These are phyloP conservation scores for Palythoa heliodiscus DNA, from an alignment of 92 coral and sea anemone genomes.

Conservation along the genomic window DNA sequence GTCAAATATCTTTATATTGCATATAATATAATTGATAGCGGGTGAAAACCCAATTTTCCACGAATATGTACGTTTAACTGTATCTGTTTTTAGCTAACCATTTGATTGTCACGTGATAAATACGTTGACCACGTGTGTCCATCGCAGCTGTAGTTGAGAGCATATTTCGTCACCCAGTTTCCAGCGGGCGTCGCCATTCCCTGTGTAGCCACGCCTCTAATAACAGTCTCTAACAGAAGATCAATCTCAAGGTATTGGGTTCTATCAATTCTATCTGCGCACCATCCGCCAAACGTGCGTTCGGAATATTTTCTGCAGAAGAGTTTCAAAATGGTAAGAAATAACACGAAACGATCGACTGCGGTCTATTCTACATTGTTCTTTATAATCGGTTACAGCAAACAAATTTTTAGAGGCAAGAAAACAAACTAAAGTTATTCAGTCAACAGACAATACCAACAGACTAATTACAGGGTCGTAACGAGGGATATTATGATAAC, in stretches of 20 bases:
- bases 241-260: constrained; percentile 85
- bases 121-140: constrained; percentile 79
- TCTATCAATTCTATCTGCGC: constrained; percentile 67
- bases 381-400: too few relatives aligned
- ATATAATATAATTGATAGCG: too few relatives aligned
- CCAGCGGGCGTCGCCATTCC: constrained; percentile 65
- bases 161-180: constrained; percentile 83
- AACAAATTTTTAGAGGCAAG: too few relatives aligned
- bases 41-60: not conserved
- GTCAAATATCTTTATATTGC: too few relatives aligned
- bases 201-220: constrained; percentile 81
- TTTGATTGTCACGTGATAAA: constrained; percentile 48
- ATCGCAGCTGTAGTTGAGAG: constrained; percentile 93
- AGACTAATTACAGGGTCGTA: too few relatives aligned
- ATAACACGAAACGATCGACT: not conserved
- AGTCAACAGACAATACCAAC: too few relatives aligned
- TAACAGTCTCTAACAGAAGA: constrained; percentile 71
- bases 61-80: not conserved
- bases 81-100: constrained; percentile 45
- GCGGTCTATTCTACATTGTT: not conserved
- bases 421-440: too few relatives aligned
- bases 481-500: too few relatives aligned
- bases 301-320: constrained; percentile 23
- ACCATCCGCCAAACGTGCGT: constrained; percentile 87
- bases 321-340: not conserved